Conservation (phyloP, 2,888 invertebrate species). For the Rhopalosiphum nymphaeae region DNA sequence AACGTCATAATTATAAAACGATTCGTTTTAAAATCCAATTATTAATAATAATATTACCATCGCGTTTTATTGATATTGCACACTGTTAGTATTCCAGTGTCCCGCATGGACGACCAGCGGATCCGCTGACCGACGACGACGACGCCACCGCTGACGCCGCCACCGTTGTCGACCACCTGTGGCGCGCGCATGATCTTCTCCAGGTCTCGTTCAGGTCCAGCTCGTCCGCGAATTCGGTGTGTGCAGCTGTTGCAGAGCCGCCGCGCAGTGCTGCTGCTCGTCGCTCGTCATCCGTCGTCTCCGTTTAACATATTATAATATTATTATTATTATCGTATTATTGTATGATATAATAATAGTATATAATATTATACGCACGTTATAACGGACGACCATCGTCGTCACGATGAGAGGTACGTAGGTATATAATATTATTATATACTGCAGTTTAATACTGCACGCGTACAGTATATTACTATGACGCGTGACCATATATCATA, state of each 20-base stretch:
- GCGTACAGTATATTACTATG: background rate
- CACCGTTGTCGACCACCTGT: constrained; percentile 21
- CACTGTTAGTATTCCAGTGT: background rate
- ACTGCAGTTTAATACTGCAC: background rate
- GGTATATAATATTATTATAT: background rate
- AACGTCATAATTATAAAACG: background rate
- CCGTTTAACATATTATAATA: background rate
- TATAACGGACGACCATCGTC: background rate
- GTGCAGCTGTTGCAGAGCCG: background rate
- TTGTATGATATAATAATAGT: background rate
- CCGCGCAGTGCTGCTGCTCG: background rate
- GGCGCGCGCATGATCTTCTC: constrained; percentile 19
- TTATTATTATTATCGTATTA: background rate
- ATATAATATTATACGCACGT: background rate
- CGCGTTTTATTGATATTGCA: background rate
- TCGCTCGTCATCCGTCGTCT: background rate
- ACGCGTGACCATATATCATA: background rate
- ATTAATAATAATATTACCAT: background rate
- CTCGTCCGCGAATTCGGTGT: background rate
- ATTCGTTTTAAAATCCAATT: background rate
- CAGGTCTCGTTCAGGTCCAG: constrained; percentile 1
- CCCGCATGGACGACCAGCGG: background rate
- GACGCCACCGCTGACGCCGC: background rate
- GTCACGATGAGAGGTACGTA: constrained; percentile 23
- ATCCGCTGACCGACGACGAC: background rate